Evolutionary conservation across 2,888 invertebrate species (phyloP).

Genomic region (Acleris sparsana): DNA sequence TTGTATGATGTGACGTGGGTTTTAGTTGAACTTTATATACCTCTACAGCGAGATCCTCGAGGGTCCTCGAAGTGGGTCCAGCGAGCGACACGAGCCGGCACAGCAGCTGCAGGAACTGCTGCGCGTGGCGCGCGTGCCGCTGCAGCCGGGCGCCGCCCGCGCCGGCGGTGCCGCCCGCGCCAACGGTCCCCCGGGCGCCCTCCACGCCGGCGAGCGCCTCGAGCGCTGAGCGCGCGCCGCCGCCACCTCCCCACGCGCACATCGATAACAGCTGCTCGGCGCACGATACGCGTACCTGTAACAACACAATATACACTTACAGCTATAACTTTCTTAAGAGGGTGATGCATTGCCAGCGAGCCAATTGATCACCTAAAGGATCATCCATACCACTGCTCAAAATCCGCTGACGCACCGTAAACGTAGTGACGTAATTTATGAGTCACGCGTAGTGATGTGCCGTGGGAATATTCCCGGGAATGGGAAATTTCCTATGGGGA

Average conservation of each 20-base stretch:
- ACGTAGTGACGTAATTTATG: too few relatives aligned
- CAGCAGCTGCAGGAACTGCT: constrained; percentile 90
- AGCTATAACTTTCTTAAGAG: neutral
- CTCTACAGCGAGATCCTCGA: constrained; percentile 78
- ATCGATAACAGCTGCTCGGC: constrained; percentile 93
- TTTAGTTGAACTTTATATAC: constrained; percentile 42
- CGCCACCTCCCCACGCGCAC: constrained; percentile 90
- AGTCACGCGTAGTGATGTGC: too few relatives aligned
- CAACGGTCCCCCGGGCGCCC: constrained; percentile 88
- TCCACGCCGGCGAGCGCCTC: constrained; percentile 68
- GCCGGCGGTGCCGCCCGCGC: constrained; percentile 81
- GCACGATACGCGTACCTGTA: constrained; percentile 88
- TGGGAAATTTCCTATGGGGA: too few relatives aligned
- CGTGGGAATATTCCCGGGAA: too few relatives aligned
- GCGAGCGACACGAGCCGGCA: constrained; percentile 88
- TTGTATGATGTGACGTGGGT: too few relatives aligned
- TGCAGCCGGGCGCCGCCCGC: constrained; percentile 53
- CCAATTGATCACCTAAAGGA: too few relatives aligned
- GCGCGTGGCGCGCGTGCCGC: constrained; percentile 87
- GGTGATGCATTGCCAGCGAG: too few relatives aligned
- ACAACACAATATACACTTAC: neutral
- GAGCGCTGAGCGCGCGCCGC: constrained; percentile 68
- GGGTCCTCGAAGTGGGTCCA: constrained; percentile 87
- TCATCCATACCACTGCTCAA: too few relatives aligned
- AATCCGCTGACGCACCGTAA: too few relatives aligned